These are phyloP conservation scores for Oncopeltus fasciatus DNA, from an alignment of 1,140 invertebrate genomes.

Conservation along the genomic window DNA sequence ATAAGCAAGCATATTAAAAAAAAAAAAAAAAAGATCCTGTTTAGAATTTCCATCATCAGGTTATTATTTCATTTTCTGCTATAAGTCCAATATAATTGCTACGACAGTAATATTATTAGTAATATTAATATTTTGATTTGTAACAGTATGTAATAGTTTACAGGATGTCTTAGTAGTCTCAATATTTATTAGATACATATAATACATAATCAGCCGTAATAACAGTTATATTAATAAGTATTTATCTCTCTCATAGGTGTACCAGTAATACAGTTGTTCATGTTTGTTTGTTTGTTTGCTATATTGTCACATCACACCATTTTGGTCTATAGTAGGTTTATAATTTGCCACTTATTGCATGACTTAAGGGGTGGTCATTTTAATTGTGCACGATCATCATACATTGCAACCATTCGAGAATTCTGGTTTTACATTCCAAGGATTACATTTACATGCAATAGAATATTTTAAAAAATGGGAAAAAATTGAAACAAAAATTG, in stretches of 20 bases:
- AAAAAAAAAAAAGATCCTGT: too few species aligned
- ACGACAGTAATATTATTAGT: conserved; percentile 23
- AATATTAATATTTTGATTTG: conserved; percentile 24
- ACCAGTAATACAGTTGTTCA: conserved; percentile 20
- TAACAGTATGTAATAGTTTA: conserved; percentile 24
- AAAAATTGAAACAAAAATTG: conserved; percentile 5
- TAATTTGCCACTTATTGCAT: conserved; percentile 9
- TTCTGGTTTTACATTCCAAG: conserved; percentile 1
- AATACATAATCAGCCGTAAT: conserved; percentile 22
- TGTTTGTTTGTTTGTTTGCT: conserved; percentile 24
- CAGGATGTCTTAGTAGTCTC: conserved; percentile 25
- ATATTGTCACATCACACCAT: conserved; percentile 9
- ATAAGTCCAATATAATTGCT: conserved; percentile 20
- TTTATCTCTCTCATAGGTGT: conserved; percentile 23
- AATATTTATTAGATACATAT: conserved; percentile 23
- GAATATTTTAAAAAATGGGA: neutral
- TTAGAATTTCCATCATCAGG: conserved; percentile 18
- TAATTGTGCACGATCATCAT: conserved; percentile 8
- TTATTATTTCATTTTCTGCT: conserved; percentile 20
- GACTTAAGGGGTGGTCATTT: conserved; percentile 14
- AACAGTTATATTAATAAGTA: conserved; percentile 21
- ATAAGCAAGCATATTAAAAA: neutral
- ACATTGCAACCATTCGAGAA: conserved; percentile 16
- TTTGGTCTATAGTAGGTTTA: conserved; percentile 10
- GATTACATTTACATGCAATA: neutral